Base-by-base conservation (phyloP, 2,888 invertebrate genomes). In the Tridacna gigas region DNA sequence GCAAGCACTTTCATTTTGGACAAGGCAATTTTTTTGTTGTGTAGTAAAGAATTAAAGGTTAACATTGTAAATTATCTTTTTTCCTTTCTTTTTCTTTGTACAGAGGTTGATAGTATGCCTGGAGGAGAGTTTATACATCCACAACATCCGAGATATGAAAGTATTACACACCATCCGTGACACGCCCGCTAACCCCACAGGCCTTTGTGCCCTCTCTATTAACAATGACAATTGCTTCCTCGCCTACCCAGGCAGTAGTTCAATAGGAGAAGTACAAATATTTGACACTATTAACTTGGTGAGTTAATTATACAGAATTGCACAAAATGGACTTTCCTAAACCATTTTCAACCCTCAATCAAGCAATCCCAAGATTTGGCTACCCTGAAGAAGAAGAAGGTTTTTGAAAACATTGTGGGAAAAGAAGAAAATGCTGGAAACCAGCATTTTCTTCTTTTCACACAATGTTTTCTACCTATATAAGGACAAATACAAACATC, bases 61-160 rank as follows among this genome's bases (percentile, higher is more conserved):
- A 20, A 20, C 20, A 20, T 56, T 15, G 56, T 20, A 20, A 56
- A 9, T 56, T 3, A 20, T 15, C n/a, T n/a, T 37, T 37, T 37
- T 37, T 7, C 37, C 37, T 37, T 37, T 7, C 37, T 37, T 37
- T 37, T 37, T 7, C 2, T 37, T 37, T 37, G 93, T 95, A 71
- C 96, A 97, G 97, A 96, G 99, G 93, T 96, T 99, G 95, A 97
- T 99, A 90, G 99, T 99, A 90, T 99, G 99, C 95, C 96, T 99
- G 93, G 99, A 99, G 95, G 99, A 99, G 95, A 98, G 98, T 91
- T 96, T 99, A 90, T 99, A 99, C 95, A 98, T 99, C 94, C 99
- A 99, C 96, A 99, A 99, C 96, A 99, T 99, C 93, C 97, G 95
- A 22, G 98, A 99, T 95, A 99, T 99, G 99, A 98, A 98, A 96